These are phyloP conservation scores for Xyrichtys novacula DNA, from an alignment of 2,797 vertebrate genomes.

Conservation along the genomic window DNA sequence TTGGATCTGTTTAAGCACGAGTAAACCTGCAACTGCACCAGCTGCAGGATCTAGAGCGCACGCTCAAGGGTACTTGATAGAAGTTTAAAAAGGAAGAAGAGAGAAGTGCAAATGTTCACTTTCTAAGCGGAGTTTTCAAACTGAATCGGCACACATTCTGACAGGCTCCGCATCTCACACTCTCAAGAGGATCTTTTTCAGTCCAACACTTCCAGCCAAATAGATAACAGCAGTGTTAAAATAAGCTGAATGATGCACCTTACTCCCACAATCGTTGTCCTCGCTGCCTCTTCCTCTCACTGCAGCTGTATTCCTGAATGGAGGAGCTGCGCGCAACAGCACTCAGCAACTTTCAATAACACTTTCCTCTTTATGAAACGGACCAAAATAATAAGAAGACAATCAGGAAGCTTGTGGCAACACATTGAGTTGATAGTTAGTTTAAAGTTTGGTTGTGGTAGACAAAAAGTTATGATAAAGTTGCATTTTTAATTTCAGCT, in stretches of 20 bases:
- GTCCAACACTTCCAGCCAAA: not conserved
- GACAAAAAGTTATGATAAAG: too few relatives aligned
- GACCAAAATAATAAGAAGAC: not conserved
- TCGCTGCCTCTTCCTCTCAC: not conserved
- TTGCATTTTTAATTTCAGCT: too few relatives aligned
- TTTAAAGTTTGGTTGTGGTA: too few relatives aligned
- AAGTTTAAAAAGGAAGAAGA: conserved; percentile 23
- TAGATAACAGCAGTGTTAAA: conserved; percentile 13
- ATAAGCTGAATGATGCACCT: conserved; percentile 8
- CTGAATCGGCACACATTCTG: not conserved
- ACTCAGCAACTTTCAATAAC: not conserved
- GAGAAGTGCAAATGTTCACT: conserved; percentile 11
- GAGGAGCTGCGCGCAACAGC: not conserved
- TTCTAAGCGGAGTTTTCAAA: conserved; percentile 11
- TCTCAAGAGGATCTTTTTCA: conserved; percentile 20
- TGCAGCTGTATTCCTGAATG: not conserved
- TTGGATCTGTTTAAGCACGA: too few relatives aligned
- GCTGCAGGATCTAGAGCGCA: conserved; percentile 34
- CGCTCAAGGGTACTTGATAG: conserved; percentile 22
- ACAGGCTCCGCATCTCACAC: conserved; percentile 3
- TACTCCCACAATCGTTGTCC: not conserved
- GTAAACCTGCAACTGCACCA: conserved; percentile 7
- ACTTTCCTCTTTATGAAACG: not conserved
- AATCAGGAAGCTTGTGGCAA: not conserved
- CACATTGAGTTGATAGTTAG: too few relatives aligned